phyloP scores from a whole-genome alignment of 2,888 invertebrate species.

The Hypselothyrea guttata region DNA sequence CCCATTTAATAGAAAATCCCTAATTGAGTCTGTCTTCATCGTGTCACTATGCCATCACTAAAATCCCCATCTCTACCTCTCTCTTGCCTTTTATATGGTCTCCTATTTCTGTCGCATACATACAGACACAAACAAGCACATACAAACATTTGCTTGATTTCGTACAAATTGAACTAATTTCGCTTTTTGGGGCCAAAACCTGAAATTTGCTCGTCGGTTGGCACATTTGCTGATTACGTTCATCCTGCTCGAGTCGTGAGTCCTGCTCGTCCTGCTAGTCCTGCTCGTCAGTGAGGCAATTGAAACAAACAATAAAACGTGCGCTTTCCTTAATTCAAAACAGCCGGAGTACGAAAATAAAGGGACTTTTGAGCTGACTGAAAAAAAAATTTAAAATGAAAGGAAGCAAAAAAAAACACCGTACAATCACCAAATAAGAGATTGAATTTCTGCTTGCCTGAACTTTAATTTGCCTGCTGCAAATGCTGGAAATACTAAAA shows the following conservation, averaged over 20 bases:
- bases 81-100: slow-evolving; percentile 11
- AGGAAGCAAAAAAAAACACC: slow-evolving; percentile 8
- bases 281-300: slow-evolving; percentile 66
- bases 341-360: slow-evolving; percentile 42
- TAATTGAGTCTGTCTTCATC: neutral
- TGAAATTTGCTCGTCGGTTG: slow-evolving; percentile 52
- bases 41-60: slow-evolving; percentile 14
- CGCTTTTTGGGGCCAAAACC: slow-evolving; percentile 48
- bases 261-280: slow-evolving; percentile 21
- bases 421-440: slow-evolving; percentile 66
- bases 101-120: slow-evolving; percentile 11
- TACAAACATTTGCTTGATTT: slow-evolving; percentile 66
- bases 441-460: slow-evolving; percentile 75
- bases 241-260: slow-evolving; percentile 18
- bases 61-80: neutral
- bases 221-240: slow-evolving; percentile 74
- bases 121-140: neutral
- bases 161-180: slow-evolving; percentile 75
- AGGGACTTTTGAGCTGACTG: slow-evolving; percentile 50
- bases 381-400: slow-evolving; percentile 19
- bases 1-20: too few relatives aligned
- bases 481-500: slow-evolving; percentile 60
- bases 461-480: slow-evolving; percentile 72
- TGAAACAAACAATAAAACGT: slow-evolving; percentile 76
- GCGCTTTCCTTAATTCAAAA: slow-evolving; percentile 75